Percentiles rank a stretch among this genome's conserved stretches.
Conservation (phyloP, 2,113 vertebrate species). For the Cottus gobio region DNA sequence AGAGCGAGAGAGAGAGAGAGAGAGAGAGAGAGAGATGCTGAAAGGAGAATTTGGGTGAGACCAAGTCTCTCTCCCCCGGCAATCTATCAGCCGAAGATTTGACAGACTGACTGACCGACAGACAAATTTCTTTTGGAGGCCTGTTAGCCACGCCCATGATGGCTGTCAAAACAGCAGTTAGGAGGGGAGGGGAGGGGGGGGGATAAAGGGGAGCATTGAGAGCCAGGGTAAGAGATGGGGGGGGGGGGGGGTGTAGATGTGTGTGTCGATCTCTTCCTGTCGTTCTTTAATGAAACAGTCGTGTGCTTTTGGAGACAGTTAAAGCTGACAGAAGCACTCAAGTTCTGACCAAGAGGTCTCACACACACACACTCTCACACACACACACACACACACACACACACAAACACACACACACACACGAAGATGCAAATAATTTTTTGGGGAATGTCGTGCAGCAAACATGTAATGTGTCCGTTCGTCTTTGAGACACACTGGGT, state of each 20-base stretch:
- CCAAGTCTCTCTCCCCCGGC: constrained; percentile 48
- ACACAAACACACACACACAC: constrained; percentile 38
- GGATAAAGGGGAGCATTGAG: constrained; percentile 46
- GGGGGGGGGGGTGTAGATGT: background rate
- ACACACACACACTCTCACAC: constrained; percentile 17
- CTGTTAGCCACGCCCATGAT: constrained; percentile 63
- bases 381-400: constrained; percentile 35
- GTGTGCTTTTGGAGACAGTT: constrained; percentile 87
- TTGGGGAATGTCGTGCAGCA: constrained; percentile 65
- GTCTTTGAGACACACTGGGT: constrained; percentile 63
- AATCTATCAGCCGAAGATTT: constrained; percentile 75
- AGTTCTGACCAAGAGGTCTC: constrained; percentile 85
- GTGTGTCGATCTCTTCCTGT: constrained; percentile 39
- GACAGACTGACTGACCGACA: constrained; percentile 72
- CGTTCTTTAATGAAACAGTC: constrained; percentile 79
- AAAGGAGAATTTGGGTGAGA: constrained; percentile 66
- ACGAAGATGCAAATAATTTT: constrained; percentile 56
- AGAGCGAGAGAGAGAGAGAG: constrained; percentile 30
- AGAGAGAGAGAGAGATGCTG: constrained; percentile 38
- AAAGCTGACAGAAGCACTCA: constrained; percentile 90
- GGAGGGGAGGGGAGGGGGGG: constrained; percentile 19
- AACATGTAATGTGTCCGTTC: constrained; percentile 70
- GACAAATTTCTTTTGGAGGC: constrained; percentile 69
- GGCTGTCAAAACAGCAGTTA: constrained; percentile 79
- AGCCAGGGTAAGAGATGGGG: background rate